Conservation (phyloP, 1,140 invertebrate genomes). For the Whitmania pigra region DNA sequence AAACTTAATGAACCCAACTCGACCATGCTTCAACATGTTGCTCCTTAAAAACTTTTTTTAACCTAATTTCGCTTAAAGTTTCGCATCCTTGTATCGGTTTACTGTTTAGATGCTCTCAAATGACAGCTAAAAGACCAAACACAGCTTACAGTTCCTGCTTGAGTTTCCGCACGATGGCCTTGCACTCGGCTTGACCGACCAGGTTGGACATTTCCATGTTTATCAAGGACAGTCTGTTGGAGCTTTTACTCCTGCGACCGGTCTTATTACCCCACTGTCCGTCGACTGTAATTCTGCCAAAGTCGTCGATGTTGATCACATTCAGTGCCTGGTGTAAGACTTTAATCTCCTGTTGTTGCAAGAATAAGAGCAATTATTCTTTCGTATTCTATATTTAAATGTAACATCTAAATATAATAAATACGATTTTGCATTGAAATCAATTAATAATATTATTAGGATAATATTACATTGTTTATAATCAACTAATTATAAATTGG, state of each 20-base stretch:
- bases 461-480: neutral
- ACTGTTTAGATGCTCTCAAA: neutral
- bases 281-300: neutral
- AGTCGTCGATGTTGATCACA: neutral
- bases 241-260: neutral
- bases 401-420: no score
- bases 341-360: neutral
- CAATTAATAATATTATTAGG: neutral
- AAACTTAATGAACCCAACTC: no score
- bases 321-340: neutral
- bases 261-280: neutral
- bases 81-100: no score
- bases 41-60: no score
- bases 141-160: neutral
- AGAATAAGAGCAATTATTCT: no score
- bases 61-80: no score
- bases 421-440: no score
- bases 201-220: neutral
- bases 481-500: slow-evolving; percentile 8
- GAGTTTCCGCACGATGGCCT: neutral
- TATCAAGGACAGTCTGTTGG: slow-evolving; percentile 9
- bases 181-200: slow-evolving; percentile 4
- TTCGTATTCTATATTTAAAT: no score
- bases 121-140: neutral
- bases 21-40: no score